Percentiles rank a stretch among this genome's conserved stretches.
phyloP scores from a whole-genome alignment of 2,888 invertebrate genomes.

The Malacosoma neustria region DNA sequence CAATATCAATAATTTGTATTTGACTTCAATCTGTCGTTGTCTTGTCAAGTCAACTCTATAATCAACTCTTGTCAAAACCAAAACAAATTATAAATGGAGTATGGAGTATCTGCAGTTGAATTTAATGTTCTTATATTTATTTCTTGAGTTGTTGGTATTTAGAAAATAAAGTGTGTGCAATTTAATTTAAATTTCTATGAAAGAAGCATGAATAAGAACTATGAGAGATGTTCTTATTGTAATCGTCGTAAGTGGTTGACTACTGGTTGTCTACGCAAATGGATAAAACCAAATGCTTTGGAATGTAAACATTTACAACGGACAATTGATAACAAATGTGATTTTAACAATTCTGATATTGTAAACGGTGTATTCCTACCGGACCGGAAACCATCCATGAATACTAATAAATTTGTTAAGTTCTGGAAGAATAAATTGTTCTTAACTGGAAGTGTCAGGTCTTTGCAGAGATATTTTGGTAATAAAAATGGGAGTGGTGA shows the following conservation, averaged over 20 bases:
- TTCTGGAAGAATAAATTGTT: constrained; percentile 68
- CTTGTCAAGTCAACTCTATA: too few species aligned
- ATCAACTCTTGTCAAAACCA: too few species aligned
- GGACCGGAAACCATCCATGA: constrained; percentile 47
- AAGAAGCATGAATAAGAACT: constrained; percentile 62
- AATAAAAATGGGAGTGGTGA: constrained; percentile 45
- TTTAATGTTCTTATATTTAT: too few species aligned
- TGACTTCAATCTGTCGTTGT: too few species aligned
- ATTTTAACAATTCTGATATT: constrained; percentile 53
- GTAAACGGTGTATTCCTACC: constrained; percentile 56
- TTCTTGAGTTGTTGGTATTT: too few species aligned
- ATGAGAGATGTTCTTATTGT: constrained; percentile 62
- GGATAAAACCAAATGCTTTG: constrained; percentile 53
- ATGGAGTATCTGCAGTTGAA: too few species aligned
- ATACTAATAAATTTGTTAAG: constrained; percentile 59
- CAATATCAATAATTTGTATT: too few species aligned
- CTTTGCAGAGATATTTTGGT: constrained; percentile 60
- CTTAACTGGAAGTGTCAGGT: constrained; percentile 56
- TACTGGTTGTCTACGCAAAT: constrained; percentile 63
- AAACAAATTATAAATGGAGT: too few species aligned
- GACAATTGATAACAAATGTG: constrained; percentile 58
- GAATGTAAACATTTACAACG: constrained; percentile 70
- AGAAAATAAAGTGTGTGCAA: too few species aligned
- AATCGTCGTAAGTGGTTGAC: constrained; percentile 65
- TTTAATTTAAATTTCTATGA: too few species aligned